These are phyloP conservation scores for Scolopax rusticola DNA, from an alignment of 2,797 vertebrate species.

Conservation along the genomic window DNA sequence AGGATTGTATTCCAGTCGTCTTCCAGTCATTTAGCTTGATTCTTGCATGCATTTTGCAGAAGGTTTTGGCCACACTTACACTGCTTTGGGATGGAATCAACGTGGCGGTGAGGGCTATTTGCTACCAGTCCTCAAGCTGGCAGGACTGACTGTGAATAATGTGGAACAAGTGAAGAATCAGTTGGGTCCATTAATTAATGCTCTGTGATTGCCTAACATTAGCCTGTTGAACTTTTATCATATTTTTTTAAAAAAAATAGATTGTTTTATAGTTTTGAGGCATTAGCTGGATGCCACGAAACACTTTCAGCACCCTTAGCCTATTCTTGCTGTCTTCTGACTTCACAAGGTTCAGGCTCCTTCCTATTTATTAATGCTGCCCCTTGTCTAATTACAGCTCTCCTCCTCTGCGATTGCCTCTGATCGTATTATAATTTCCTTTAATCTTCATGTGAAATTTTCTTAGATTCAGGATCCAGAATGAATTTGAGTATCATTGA, in stretches of 20 bases:
- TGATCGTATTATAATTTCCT: constrained; percentile 43
- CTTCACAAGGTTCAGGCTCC: constrained; percentile 16
- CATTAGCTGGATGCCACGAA: not conserved
- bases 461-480: constrained; percentile 31
- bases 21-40: not conserved
- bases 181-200: not conserved
- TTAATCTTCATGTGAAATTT: constrained; percentile 49
- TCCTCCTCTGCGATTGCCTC: not conserved
- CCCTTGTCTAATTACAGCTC: constrained; percentile 31
- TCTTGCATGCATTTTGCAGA: not conserved
- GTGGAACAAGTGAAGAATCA: not conserved
- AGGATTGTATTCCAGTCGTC: not conserved
- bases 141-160: not conserved
- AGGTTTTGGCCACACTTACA: not conserved
- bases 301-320: not conserved
- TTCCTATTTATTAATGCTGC: constrained; percentile 36
- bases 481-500: constrained; percentile 55
- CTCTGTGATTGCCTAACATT: not conserved
- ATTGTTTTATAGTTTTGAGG: not conserved
- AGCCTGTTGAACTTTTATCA: not conserved
- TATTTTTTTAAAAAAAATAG: not conserved
- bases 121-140: not conserved
- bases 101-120: not conserved
- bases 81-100: not conserved
- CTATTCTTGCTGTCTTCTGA: not conserved